phyloP scores from a whole-genome alignment of 1,140 invertebrate species.

The Drosophila repleta region DNA sequence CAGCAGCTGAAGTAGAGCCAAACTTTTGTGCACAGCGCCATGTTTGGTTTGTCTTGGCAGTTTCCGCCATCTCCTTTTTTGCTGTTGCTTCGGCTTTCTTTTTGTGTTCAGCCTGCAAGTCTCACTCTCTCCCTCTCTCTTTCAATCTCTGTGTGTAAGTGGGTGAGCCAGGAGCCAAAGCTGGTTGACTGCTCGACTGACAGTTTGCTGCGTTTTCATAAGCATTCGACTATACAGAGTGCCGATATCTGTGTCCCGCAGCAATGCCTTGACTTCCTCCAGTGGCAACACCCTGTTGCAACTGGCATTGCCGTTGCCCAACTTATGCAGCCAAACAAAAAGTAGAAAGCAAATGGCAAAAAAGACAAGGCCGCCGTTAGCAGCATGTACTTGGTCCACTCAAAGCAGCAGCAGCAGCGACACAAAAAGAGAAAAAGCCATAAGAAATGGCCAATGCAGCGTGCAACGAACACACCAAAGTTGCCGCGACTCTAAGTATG shows the following conservation, averaged over 20 bases:
- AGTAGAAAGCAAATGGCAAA: conserved; percentile 57
- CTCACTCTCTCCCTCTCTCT: conserved; percentile 3
- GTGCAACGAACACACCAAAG: conserved; percentile 58
- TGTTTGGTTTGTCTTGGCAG: conserved; percentile 83
- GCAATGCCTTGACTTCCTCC: neutral
- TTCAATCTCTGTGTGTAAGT: conserved; percentile 35
- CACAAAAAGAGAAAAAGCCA: conserved; percentile 30
- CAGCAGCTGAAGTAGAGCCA: conserved; percentile 54
- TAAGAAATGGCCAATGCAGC: conserved; percentile 66
- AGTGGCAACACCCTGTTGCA: conserved; percentile 28
- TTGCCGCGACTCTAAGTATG: conserved; percentile 66
- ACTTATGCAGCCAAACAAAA: conserved; percentile 48
- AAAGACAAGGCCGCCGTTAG: conserved; percentile 68
- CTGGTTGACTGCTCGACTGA: conserved; percentile 7
- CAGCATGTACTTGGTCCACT: conserved; percentile 51
- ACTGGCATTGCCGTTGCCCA: conserved; percentile 25
- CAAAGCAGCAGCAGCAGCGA: conserved; percentile 41
- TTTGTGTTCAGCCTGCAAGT: conserved; percentile 14
- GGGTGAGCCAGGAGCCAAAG: conserved; percentile 12
- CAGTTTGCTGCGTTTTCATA: conserved; percentile 19
- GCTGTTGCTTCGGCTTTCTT: conserved; percentile 47
- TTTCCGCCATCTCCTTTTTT: conserved; percentile 64
- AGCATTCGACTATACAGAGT: conserved; percentile 19
- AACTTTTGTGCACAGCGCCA: conserved; percentile 79
- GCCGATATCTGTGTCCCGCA: neutral